A percentile compares a stretch with the other conserved stretches of the same genome.
Evolutionary conservation across 2,888 invertebrate species (phyloP).

Genomic region (Parelbella ahira): DNA sequence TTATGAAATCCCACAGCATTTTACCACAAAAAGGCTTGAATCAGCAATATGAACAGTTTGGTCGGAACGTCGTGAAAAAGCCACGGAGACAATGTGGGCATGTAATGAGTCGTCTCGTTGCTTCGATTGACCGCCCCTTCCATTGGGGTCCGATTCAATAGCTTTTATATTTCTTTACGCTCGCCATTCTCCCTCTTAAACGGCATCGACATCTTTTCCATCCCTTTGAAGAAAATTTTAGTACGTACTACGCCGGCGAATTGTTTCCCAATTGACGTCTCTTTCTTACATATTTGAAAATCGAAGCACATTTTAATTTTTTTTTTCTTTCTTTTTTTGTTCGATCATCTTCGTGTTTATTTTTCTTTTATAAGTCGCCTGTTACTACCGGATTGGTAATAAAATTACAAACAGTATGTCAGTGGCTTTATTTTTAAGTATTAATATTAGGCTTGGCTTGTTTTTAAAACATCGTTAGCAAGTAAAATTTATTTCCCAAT

Average conservation of each 20-base stretch:
- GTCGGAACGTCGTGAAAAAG: slow-evolving; percentile 9
- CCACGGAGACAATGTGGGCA: slow-evolving; percentile 33
- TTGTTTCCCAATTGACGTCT: slow-evolving; percentile 11
- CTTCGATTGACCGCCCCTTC: slow-evolving; percentile 69
- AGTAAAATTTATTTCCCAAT: too few species aligned
- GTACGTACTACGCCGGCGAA: slow-evolving; percentile 8
- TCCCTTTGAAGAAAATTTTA: slow-evolving; percentile 41
- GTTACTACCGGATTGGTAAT: too few species aligned
- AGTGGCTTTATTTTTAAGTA: too few species aligned
- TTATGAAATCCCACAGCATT: too few species aligned
- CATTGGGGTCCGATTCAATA: slow-evolving; percentile 59
- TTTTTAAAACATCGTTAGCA: too few species aligned
- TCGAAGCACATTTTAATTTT: neutral
- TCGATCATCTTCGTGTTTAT: neutral
- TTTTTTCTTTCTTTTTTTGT: neutral
- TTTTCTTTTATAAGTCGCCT: too few species aligned
- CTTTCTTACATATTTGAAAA: neutral
- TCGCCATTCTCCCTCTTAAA: slow-evolving; percentile 54
- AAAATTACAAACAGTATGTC: too few species aligned
- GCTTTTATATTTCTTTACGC: slow-evolving; percentile 63
- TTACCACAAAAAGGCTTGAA: too few species aligned
- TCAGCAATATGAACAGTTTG: too few species aligned
- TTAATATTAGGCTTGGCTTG: too few species aligned
- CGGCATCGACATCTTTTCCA: slow-evolving; percentile 35
- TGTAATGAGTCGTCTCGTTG: slow-evolving; percentile 70